phyloP scores from a whole-genome alignment of 2,888 invertebrate genomes.

The Bombyx huttoni region DNA sequence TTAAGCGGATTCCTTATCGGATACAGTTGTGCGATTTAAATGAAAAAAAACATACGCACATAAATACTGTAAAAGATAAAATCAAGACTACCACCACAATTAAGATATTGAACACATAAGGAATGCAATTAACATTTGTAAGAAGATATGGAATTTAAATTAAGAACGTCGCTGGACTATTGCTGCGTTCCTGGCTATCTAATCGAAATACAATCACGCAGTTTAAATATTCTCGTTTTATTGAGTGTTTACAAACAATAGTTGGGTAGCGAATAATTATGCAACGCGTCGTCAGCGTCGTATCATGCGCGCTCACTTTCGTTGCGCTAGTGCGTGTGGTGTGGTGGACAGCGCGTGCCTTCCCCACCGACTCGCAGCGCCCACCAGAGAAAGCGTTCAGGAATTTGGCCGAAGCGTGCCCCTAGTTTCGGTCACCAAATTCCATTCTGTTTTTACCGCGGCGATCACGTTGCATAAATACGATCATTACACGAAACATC shows the following conservation, averaged over 20 bases:
- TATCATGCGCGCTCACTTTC: constrained; percentile 9
- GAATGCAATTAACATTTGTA: background rate
- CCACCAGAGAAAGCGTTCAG: constrained; percentile 64
- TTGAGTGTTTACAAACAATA: constrained; percentile 68
- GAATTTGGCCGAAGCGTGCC: constrained; percentile 55
- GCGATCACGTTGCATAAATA: background rate
- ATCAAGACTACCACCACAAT: background rate
- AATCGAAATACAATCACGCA: constrained; percentile 31
- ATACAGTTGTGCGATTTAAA: background rate
- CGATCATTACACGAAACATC: background rate
- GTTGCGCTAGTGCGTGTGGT: background rate
- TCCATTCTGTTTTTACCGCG: constrained; percentile 7
- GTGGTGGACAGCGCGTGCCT: constrained; percentile 6
- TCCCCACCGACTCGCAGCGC: constrained; percentile 14
- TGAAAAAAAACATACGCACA: background rate
- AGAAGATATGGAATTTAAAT: background rate
- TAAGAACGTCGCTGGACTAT: background rate
- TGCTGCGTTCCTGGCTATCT: background rate
- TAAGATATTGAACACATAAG: background rate
- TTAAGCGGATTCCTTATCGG: background rate
- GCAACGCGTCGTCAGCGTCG: constrained; percentile 5
- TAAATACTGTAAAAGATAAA: constrained; percentile 2
- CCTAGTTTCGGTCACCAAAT: constrained; percentile 22
- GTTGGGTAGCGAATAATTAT: constrained; percentile 47
- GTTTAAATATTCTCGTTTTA: constrained; percentile 39